Conservation (phyloP, 2,888 invertebrate genomes). For the Archips crataeganus region DNA sequence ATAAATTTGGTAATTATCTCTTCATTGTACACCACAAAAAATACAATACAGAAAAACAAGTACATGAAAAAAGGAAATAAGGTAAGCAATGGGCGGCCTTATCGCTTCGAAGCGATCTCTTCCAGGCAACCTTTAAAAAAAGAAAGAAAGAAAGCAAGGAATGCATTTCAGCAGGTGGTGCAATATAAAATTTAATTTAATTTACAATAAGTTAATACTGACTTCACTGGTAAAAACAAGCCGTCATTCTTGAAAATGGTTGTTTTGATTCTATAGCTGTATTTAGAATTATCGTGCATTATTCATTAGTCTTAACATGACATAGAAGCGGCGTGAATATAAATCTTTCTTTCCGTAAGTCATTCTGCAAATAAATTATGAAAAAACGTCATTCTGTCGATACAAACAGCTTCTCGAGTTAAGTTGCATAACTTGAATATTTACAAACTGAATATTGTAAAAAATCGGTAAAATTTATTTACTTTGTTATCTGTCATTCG, state of each 20-base stretch:
- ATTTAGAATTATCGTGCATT: not conserved
- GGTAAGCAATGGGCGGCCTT: too few relatives aligned
- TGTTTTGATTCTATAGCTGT: not conserved
- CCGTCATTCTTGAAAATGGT: not conserved
- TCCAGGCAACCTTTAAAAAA: too few relatives aligned
- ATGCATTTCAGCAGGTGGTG: too few relatives aligned
- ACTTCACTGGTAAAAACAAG: not conserved
- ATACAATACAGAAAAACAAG: too few relatives aligned
- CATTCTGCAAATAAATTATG: not conserved
- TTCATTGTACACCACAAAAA: too few relatives aligned
- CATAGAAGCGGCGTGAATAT: not conserved
- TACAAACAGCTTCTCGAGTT: not conserved
- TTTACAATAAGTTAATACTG: not conserved
- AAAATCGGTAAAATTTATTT: conserved; percentile 21
- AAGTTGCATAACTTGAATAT: not conserved
- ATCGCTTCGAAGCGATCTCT: too few relatives aligned
- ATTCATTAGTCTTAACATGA: not conserved
- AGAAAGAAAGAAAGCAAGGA: too few relatives aligned
- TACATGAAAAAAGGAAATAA: too few relatives aligned
- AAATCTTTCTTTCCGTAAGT: not conserved
- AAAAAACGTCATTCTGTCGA: not conserved
- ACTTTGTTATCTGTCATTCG: conserved; percentile 19
- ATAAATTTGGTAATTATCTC: not conserved
- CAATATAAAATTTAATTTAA: too few relatives aligned
- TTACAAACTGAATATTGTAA: conserved; percentile 1